Percentiles rank a stretch among this genome's conserved stretches.
Conservation (phyloP, 2,113 vertebrate species). For the Sander vitreus region DNA sequence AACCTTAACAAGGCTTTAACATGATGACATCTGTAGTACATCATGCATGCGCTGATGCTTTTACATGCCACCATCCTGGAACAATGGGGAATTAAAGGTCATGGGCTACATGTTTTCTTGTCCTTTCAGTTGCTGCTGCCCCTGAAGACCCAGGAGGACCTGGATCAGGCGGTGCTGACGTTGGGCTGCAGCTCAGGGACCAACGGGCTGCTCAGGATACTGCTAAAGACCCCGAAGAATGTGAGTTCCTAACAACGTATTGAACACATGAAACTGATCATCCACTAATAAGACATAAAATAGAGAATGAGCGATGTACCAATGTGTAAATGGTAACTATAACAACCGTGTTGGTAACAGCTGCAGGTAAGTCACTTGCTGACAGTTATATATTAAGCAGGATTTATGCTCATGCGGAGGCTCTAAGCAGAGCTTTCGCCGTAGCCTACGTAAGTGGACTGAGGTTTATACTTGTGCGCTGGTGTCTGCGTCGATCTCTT, state of each 20-base stretch:
- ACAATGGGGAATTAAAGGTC: conserved; percentile 50
- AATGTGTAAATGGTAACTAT: neutral
- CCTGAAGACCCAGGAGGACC: conserved; percentile 92
- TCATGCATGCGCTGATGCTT: conserved; percentile 15
- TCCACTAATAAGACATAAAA: neutral
- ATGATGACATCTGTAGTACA: neutral
- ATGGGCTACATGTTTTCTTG: conserved; percentile 60
- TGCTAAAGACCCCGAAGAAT: conserved; percentile 90
- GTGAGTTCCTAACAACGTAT: conserved; percentile 79
- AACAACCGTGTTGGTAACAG: neutral
- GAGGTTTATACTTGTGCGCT: too few species aligned
- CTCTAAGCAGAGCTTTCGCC: too few species aligned
- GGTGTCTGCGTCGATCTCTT: too few species aligned
- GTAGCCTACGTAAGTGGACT: too few species aligned
- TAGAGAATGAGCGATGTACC: neutral
- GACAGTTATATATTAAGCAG: too few species aligned
- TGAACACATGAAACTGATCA: neutral
- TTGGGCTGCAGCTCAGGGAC: conserved; percentile 84
- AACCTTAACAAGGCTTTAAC: neutral
- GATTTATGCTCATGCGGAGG: too few species aligned
- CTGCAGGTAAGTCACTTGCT: neutral
- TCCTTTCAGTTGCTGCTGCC: conserved; percentile 87
- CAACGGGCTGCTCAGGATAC: conserved; percentile 88
- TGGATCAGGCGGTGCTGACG: conserved; percentile 88
- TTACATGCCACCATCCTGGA: conserved; percentile 4